Percentiles rank a stretch among this genome's conserved stretches.
phyloP scores from a whole-genome alignment of 2,797 vertebrate species.

The Cercopithecus neglectus region DNA sequence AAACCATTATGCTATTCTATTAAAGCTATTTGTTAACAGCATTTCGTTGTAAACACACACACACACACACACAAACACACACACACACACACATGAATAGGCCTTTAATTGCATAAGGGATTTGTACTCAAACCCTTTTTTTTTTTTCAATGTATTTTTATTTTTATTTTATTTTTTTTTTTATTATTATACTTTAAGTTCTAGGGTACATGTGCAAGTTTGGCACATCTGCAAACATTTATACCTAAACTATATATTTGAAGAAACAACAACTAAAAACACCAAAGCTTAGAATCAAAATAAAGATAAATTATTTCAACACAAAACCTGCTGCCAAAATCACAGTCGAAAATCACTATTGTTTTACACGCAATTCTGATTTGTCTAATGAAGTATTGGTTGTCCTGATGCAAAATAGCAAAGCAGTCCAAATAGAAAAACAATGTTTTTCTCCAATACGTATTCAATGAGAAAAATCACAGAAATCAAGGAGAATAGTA shows the following conservation, averaged over 20 bases:
- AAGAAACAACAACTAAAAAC: neutral
- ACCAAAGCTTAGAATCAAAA: constrained; percentile 42
- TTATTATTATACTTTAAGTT: too few species aligned
- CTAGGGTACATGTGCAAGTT: neutral
- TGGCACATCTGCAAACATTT: constrained; percentile 73
- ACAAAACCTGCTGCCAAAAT: neutral
- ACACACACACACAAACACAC: too few species aligned
- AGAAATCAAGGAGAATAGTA: neutral
- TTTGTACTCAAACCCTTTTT: constrained; percentile 67
- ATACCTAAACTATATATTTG: constrained; percentile 26
- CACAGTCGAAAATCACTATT: neutral
- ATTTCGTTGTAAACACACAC: constrained; percentile 48
- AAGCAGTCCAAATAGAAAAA: constrained; percentile 8
- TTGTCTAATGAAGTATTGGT: neutral
- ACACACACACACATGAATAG: constrained; percentile 22
- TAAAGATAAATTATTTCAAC: constrained; percentile 14
- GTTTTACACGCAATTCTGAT: neutral
- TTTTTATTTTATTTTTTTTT: too few species aligned
- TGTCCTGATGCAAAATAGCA: constrained; percentile 45
- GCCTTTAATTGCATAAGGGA: constrained; percentile 78
- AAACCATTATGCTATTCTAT: constrained; percentile 49
- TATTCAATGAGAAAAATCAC: constrained; percentile 34
- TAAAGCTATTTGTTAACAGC: constrained; percentile 65
- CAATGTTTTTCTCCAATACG: neutral
- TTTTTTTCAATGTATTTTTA: too few species aligned